Evolutionary conservation across 2,797 vertebrate genomes (phyloP).

Genomic region (Cossypha heuglini): DNA sequence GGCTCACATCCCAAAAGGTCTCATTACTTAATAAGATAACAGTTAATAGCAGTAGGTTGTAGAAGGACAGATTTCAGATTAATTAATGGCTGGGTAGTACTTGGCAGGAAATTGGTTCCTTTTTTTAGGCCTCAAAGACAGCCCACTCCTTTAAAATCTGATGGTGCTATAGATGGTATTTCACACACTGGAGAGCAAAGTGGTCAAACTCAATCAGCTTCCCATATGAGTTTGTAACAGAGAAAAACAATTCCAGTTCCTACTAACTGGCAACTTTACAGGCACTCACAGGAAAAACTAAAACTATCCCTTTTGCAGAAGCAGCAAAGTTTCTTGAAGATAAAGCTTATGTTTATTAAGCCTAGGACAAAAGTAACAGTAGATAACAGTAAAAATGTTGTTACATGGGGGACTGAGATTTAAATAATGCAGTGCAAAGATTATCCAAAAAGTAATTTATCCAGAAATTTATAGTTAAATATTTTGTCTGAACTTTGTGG

Average conservation of each 20-base stretch:
- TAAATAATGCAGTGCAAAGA: neutral
- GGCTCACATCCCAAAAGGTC: neutral
- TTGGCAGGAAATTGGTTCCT: neutral
- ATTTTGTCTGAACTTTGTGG: neutral
- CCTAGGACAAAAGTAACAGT: neutral
- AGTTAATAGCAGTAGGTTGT: neutral
- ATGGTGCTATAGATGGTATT: neutral
- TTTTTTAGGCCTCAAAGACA: neutral
- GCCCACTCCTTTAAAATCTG: neutral
- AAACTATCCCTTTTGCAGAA: neutral
- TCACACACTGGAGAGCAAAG: neutral
- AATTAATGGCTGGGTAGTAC: neutral
- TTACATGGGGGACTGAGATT: neutral
- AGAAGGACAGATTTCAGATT: neutral
- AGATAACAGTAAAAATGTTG: neutral
- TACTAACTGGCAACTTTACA: neutral
- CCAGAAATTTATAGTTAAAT: neutral
- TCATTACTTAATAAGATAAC: neutral
- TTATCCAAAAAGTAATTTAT: neutral
- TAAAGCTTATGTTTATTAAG: neutral
- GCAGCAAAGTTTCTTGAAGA: neutral
- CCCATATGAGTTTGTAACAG: neutral
- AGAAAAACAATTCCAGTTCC: neutral
- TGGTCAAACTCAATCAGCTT: neutral
- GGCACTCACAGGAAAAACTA: neutral